Base-by-base conservation (phyloP, 37 sponge, comb jelly and placozoan genomes). In the Ianthella basta region DNA sequence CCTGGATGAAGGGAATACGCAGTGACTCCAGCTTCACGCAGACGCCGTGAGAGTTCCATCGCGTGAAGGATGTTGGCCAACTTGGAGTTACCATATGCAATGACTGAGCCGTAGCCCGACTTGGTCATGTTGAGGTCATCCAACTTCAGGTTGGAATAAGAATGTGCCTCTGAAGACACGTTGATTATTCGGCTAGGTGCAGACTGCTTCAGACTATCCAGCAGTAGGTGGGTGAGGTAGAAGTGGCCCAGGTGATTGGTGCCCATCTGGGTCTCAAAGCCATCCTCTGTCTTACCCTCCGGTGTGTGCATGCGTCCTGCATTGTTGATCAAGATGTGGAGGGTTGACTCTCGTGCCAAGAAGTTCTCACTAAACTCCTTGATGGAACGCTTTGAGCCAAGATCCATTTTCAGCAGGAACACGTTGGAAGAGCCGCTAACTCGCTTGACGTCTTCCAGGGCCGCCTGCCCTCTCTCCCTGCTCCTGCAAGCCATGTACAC, bases 31-130 rank as follows among this genome's bases (percentile, higher is more conserved):
- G 86, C 87, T 27, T 83, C 86, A 10, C 12, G 55, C 15, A 96
- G 39, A 8, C 92, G 67, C 29, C 86, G 83, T 24, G 93, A 88
- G 10, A 96, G 84, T 59, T 91, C 95, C 34, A 86, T 21, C 0
- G 95, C 79, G 82, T 95, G 95, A 81, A 96, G 80, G 0, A 96
- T 84, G 53, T 96, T 94, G 0, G 97, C 97, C 40, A 92, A 80
- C 61, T 96, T 96, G 79, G 93, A 92, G 29, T 91, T 60, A 25
- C 56, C 73, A 84, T 96, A 96, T 0, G 91, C 80, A 24, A 89
- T 37, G 2, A 59, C 55, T 34, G 83, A 29, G 23, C 39, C 82
- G 60, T 91, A 91, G 15, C 73, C n/a, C 53, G 84, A 40, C 19
- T 75, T 59, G 79, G 82, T 75, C 86, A 86, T 78, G 82, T 81